Evolutionary conservation across 2,888 invertebrate species (phyloP).

Genomic region (Rotaria magnacalcarata): DNA sequence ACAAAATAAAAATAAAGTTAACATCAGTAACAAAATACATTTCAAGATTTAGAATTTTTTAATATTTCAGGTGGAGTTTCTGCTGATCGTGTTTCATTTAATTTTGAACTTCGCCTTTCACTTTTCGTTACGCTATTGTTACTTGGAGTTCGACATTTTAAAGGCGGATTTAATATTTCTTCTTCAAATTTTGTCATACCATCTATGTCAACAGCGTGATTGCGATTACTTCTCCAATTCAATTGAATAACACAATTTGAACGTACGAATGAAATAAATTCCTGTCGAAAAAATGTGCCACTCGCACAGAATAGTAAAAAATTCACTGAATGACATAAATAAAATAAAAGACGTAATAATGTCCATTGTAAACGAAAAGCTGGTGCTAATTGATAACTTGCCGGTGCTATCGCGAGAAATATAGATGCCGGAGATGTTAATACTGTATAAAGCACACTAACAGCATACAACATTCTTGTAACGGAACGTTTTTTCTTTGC

Average conservation of each 20-base stretch:
- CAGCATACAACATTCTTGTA: constrained; percentile 20
- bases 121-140: no score
- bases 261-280: neutral
- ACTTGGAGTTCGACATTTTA: no score
- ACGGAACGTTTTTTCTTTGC: neutral
- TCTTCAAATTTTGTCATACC: neutral
- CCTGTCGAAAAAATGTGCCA: constrained; percentile 21
- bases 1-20: neutral
- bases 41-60: no score
- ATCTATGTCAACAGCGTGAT: neutral
- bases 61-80: neutral
- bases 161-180: neutral
- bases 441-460: neutral
- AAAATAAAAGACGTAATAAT: constrained; percentile 11
- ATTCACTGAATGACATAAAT: constrained; percentile 32
- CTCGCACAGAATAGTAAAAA: constrained; percentile 23
- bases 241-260: neutral
- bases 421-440: constrained; percentile 8
- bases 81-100: neutral
- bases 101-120: neutral
- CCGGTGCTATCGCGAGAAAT: neutral
- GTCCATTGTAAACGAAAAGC: neutral
- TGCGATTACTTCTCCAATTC: neutral
- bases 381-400: neutral
- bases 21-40: neutral